Percentiles rank a stretch among this genome's conserved stretches.
Conservation (phyloP, 2,113 vertebrate species). For the Columba livia region DNA sequence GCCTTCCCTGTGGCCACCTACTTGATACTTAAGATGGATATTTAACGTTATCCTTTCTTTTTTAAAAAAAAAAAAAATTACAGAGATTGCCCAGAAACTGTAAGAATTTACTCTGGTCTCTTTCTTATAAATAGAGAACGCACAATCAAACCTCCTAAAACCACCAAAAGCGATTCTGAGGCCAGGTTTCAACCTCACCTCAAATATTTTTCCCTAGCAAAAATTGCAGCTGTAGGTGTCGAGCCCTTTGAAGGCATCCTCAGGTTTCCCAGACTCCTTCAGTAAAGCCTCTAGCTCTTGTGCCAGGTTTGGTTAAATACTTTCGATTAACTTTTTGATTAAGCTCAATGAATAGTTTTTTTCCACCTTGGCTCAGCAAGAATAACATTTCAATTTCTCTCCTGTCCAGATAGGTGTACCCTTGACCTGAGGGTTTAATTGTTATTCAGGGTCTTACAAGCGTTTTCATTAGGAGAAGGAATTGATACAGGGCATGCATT, state of each 20-base stretch:
- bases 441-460: neutral
- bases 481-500: neutral
- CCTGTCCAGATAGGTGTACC: neutral
- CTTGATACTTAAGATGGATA: neutral
- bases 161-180: neutral
- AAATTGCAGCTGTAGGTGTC: neutral
- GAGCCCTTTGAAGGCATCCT: neutral
- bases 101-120: neutral
- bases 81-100: neutral
- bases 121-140: neutral
- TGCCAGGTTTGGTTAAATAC: slow-evolving; percentile 9
- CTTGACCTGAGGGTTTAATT: neutral
- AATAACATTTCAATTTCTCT: slow-evolving; percentile 27
- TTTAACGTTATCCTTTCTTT: neutral
- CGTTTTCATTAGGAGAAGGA: neutral
- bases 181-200: neutral
- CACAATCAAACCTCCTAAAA: neutral
- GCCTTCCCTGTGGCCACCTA: neutral
- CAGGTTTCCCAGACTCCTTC: neutral
- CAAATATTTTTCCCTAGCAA: neutral
- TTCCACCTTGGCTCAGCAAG: slow-evolving; percentile 13
- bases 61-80: neutral
- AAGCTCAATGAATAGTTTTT: slow-evolving; percentile 8
- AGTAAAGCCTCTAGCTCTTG: neutral
- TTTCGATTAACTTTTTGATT: slow-evolving; percentile 1